These are phyloP conservation scores for Parotia lawesii DNA, from an alignment of 2,113 vertebrate species.

Conservation along the genomic window DNA sequence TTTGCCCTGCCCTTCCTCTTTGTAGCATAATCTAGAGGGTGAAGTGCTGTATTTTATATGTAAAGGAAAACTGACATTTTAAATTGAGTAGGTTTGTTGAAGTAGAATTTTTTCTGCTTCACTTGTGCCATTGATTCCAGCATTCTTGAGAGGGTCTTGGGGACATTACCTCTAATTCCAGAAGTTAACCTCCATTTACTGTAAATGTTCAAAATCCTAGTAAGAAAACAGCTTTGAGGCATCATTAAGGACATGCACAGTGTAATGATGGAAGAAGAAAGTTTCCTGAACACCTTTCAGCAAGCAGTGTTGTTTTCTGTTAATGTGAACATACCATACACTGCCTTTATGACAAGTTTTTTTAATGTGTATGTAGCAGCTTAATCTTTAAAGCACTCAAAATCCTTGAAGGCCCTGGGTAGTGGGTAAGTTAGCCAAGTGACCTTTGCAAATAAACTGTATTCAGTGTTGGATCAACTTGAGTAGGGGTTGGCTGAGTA, in stretches of 20 bases:
- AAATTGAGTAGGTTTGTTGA: not conserved
- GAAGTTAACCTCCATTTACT: not conserved
- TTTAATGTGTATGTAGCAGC: not conserved
- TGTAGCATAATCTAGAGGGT: not conserved
- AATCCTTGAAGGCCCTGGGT: not conserved
- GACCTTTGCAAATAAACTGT: not conserved
- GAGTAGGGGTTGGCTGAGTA: not conserved
- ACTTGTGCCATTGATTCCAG: not conserved
- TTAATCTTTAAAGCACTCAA: not conserved
- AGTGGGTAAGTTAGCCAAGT: not conserved
- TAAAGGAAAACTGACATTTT: not conserved
- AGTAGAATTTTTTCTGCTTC: not conserved
- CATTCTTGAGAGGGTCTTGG: not conserved
- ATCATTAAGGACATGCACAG: not conserved
- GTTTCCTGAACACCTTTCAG: not conserved
- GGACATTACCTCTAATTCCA: not conserved
- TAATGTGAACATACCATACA: not conserved
- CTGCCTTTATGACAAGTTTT: not conserved
- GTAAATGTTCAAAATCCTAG: not conserved
- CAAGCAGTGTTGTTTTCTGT: not conserved
- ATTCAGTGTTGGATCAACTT: not conserved
- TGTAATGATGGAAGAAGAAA: not conserved
- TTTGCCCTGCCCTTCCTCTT: not conserved
- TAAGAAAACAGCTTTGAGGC: not conserved
- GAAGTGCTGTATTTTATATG: not conserved